These are phyloP conservation scores for Hiodon tergisus DNA, from an alignment of 2,113 vertebrate species.

Conservation along the genomic window DNA sequence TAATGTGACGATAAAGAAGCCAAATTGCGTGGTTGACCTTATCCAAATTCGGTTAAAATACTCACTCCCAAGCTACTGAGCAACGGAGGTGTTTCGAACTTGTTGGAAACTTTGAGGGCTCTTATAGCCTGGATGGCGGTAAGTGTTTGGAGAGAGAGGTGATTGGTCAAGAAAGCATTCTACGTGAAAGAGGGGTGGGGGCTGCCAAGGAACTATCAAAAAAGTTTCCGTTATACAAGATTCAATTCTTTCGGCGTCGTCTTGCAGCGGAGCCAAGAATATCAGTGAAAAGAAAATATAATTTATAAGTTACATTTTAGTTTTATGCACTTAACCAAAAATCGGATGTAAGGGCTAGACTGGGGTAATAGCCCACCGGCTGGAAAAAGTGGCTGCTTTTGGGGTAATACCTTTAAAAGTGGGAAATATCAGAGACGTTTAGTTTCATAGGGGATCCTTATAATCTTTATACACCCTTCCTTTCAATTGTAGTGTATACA, in stretches of 20 bases:
- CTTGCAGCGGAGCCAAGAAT: constrained; percentile 14
- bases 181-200: constrained; percentile 75
- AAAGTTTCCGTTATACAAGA: constrained; percentile 47
- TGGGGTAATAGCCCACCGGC: not conserved
- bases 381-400: not conserved
- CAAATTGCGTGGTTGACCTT: not conserved
- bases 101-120: constrained; percentile 67
- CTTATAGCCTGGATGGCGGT: constrained; percentile 87
- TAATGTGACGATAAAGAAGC: not conserved
- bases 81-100: constrained; percentile 71
- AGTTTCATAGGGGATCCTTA: not conserved
- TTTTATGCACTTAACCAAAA: constrained; percentile 1
- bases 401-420: not conserved
- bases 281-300: constrained; percentile 8
- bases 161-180: constrained; percentile 74
- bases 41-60: constrained; percentile 23
- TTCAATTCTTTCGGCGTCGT: constrained; percentile 16
- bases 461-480: not conserved
- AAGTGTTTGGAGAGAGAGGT: constrained; percentile 77
- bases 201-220: constrained; percentile 42
- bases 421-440: not conserved
- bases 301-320: constrained; percentile 4
- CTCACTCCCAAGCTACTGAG: constrained; percentile 42
- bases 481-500: not conserved
- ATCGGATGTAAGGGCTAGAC: not conserved